A percentile compares a stretch with the other conserved stretches of the same genome.
phyloP scores from a whole-genome alignment of 2,113 vertebrate genomes.

The Channa maculata region DNA sequence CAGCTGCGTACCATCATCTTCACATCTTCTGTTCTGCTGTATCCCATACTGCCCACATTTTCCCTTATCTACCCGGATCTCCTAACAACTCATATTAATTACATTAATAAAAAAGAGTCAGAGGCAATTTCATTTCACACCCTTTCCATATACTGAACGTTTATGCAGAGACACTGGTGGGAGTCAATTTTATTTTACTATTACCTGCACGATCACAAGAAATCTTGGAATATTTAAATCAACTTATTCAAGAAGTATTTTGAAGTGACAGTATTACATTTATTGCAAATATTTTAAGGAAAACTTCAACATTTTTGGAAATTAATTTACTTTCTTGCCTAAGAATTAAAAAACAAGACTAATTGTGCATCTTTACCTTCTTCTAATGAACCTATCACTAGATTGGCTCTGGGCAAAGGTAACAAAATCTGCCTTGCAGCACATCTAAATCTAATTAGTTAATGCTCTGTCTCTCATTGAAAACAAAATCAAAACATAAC shows the following conservation, averaged over 20 bases:
- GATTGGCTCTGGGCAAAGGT: too few species aligned
- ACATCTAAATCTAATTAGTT: too few species aligned
- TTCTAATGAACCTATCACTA: too few species aligned
- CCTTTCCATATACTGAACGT: constrained; percentile 15
- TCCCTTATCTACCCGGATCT: constrained; percentile 36
- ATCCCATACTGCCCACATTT: constrained; percentile 40
- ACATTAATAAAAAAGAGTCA: constrained; percentile 15
- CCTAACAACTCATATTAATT: constrained; percentile 69
- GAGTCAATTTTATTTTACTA: not conserved
- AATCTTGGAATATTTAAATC: not conserved
- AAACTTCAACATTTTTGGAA: not conserved
- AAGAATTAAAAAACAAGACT: too few species aligned
- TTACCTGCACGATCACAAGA: not conserved
- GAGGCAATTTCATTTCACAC: too few species aligned
- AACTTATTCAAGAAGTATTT: too few species aligned
- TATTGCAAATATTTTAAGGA: not conserved
- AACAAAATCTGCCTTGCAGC: too few species aligned
- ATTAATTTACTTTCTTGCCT: too few species aligned
- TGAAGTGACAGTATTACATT: too few species aligned
- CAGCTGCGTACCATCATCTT: constrained; percentile 44
- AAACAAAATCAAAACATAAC: too few species aligned
- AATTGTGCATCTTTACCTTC: too few species aligned
- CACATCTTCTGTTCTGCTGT: constrained; percentile 42
- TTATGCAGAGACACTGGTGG: not conserved
- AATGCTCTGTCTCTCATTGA: too few species aligned